phyloP scores from a whole-genome alignment of 2,888 invertebrate species.

The Megaustenia siamemsis region DNA sequence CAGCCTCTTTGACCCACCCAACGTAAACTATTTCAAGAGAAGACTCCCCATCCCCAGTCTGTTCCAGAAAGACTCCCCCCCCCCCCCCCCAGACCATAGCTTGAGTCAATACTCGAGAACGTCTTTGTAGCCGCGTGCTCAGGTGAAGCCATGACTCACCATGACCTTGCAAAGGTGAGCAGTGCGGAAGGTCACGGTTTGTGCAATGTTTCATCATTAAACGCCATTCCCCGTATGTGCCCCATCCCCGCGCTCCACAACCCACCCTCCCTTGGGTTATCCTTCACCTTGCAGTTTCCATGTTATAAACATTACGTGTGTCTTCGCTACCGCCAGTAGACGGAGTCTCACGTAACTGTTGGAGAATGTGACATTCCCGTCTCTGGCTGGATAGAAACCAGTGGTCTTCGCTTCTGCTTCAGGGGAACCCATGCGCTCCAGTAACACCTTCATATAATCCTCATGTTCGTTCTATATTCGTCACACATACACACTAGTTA shows the following conservation, averaged over 20 bases:
- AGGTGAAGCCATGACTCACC: constrained; percentile 33
- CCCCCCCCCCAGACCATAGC: neutral
- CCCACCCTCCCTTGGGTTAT: neutral
- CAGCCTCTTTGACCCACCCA: neutral
- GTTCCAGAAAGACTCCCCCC: neutral
- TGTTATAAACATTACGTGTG: too few species aligned
- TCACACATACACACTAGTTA: too few species aligned
- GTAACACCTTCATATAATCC: too few species aligned
- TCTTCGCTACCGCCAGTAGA: too few species aligned
- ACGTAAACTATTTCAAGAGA: too few species aligned
- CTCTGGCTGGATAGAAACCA: too few species aligned
- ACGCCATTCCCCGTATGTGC: neutral
- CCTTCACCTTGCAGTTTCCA: neutral
- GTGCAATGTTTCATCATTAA: constrained; percentile 14
- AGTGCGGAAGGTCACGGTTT: neutral
- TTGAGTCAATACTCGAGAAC: neutral
- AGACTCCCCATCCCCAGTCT: too few species aligned
- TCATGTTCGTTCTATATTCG: too few species aligned
- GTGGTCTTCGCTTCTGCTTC: too few species aligned
- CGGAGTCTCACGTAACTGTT: too few species aligned
- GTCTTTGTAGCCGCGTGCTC: constrained; percentile 23
- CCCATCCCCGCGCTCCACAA: neutral
- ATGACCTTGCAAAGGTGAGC: constrained; percentile 31
- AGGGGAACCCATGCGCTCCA: too few species aligned
- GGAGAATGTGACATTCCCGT: too few species aligned